Evolutionary conservation across 2,888 invertebrate species (phyloP), one percentile per base, ranked within the genome.

Genomic region (Syrista parreyssii): DNA sequence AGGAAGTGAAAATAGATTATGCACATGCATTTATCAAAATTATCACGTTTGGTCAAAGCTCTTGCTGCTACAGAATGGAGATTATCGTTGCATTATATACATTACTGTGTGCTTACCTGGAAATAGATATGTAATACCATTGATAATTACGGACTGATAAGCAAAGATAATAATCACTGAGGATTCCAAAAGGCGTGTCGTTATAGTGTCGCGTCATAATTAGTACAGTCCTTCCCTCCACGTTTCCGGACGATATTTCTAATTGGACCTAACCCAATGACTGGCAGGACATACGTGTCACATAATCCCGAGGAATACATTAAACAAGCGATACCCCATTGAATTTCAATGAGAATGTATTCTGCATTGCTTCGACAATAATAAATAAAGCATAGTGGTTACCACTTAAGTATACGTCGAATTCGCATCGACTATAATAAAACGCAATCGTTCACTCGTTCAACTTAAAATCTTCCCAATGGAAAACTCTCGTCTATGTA

Each of bases 261-360:
- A 55, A 23, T 23, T 55, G 55, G 55, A 55, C 55, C 34, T 74
- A 33, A 55, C 35, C 35, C 35, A 55, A 74, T 75, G 34, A 30
- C 68, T 30, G 36, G 31, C 32, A 35, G 23, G 32, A 74, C 23
- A 76, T 75, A 74, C 12, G 12, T 76, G n/a, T 31, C 30, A 75
- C 6, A 32, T 11, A 68, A 68, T 68, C 12, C n/a, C 30, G 36
- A 23, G 12, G 15, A 68, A 68, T 75, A 68, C 30, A 75, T 32
- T 73, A n/a, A 35, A 23, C 55, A 55, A 55, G 9, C 23, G 23
- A 23, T 55, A 55, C 23, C 6, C 55, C 55, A 55, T 55, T 9
- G 55, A 55, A 55, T 55, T 55, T 55, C 55, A 55, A 55, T 55
- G 55, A 55, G 23, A 1, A 23, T 55, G 23, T 55, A 23, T 23